These are phyloP conservation scores for Collichthys lucidus DNA, from an alignment of 2,113 vertebrate species.

Conservation along the genomic window DNA sequence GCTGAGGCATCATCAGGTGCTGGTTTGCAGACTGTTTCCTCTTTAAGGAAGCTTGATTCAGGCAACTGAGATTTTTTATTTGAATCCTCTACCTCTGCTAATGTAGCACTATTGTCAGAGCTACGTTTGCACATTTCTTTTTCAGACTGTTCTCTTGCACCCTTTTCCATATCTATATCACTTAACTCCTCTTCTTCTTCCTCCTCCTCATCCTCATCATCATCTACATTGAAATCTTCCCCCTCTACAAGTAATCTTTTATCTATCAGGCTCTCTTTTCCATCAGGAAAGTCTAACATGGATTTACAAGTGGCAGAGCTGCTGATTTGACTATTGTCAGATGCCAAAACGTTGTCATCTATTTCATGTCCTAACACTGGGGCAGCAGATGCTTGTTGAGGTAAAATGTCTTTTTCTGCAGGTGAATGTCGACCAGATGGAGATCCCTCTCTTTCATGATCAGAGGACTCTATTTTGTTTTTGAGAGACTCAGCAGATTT, in stretches of 20 bases:
- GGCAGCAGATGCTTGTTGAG: constrained; percentile 46
- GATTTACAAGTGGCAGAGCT: constrained; percentile 63
- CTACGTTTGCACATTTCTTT: constrained; percentile 85
- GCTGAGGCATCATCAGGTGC: constrained; percentile 41
- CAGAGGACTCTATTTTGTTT: constrained; percentile 61
- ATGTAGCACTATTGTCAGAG: constrained; percentile 52
- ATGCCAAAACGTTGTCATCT: constrained; percentile 83
- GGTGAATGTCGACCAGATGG: constrained; percentile 64
- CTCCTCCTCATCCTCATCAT: constrained; percentile 78
- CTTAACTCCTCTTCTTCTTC: constrained; percentile 86
- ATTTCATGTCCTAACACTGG: constrained; percentile 56
- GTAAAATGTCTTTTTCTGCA: constrained; percentile 73
- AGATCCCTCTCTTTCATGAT: constrained; percentile 65
- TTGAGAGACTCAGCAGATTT: constrained; percentile 60
- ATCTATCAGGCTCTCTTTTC: constrained; percentile 76
- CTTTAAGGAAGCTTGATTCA: constrained; percentile 47
- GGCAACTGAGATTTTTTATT: constrained; percentile 53
- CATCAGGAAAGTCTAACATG: constrained; percentile 72
- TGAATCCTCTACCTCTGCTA: constrained; percentile 69
- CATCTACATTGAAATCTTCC: constrained; percentile 78
- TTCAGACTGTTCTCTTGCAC: constrained; percentile 93
- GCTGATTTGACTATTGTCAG: constrained; percentile 73
- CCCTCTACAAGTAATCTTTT: constrained; percentile 81
- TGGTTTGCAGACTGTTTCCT: constrained; percentile 32
- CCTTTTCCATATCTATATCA: constrained; percentile 95